Percentiles rank a stretch among this genome's conserved stretches.
phyloP scores from a whole-genome alignment of 2,888 invertebrate genomes.

The Lithophane ornitopus region DNA sequence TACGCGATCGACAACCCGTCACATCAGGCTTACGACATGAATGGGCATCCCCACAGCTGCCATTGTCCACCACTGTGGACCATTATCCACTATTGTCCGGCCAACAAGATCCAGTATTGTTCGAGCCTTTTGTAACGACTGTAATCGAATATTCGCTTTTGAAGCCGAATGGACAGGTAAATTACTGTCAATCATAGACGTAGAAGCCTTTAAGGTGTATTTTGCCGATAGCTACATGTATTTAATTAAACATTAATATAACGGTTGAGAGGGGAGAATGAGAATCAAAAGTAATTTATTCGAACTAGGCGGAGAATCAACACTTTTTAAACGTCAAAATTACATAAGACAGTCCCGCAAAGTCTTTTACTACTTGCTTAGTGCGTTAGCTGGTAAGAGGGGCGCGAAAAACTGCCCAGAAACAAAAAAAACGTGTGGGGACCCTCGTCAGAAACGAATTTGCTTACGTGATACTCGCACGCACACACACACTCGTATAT shows the following conservation, averaged over 20 bases:
- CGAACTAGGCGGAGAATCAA: background rate
- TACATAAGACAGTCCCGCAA: background rate
- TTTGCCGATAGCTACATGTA: background rate
- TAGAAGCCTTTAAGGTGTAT: background rate
- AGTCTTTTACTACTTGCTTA: background rate
- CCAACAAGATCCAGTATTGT: conserved; percentile 58
- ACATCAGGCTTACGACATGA: conserved; percentile 28
- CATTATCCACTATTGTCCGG: conserved; percentile 59
- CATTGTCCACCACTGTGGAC: conserved; percentile 33
- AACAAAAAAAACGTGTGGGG: background rate
- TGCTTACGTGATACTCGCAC: background rate
- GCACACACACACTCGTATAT: background rate
- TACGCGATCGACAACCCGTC: conserved; percentile 6
- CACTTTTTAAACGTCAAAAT: background rate
- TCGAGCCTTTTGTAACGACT: conserved; percentile 57
- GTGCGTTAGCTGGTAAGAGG: background rate
- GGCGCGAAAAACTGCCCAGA: background rate
- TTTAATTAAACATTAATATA: background rate
- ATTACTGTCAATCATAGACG: conserved; percentile 28
- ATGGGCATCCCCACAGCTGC: conserved; percentile 43
- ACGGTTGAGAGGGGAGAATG: background rate
- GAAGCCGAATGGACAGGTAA: conserved; percentile 29
- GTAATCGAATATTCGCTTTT: conserved; percentile 58
- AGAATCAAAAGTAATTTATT: background rate
- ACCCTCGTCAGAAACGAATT: background rate